These are phyloP conservation scores for Lathronympha strigana DNA, from an alignment of 2,888 invertebrate genomes.

Conservation along the genomic window DNA sequence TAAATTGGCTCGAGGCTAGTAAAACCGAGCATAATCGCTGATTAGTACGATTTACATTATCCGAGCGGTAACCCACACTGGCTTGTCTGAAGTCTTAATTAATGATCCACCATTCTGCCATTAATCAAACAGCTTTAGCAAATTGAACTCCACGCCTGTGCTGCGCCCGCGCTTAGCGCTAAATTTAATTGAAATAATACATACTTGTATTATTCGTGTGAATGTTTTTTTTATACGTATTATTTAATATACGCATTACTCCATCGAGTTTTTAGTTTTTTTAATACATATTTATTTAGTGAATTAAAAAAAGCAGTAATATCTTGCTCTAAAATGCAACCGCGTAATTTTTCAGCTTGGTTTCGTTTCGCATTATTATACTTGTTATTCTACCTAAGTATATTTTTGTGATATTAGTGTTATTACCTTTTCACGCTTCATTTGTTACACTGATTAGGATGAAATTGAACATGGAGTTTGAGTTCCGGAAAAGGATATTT, in stretches of 20 bases:
- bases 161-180: slow-evolving; percentile 63
- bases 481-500: background rate
- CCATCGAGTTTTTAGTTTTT: no score
- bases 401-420: no score
- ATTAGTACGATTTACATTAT: slow-evolving; percentile 68
- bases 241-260: no score
- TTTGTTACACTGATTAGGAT: no score
- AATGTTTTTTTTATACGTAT: background rate
- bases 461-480: background rate
- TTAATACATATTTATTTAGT: no score
- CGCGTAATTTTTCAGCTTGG: no score
- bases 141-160: slow-evolving; percentile 74
- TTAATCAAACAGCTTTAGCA: slow-evolving; percentile 80
- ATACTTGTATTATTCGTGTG: background rate
- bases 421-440: background rate
- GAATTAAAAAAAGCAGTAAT: no score
- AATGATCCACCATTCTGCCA: slow-evolving; percentile 79
- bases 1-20: slow-evolving; percentile 26
- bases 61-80: slow-evolving; percentile 71
- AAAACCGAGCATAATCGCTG: slow-evolving; percentile 62
- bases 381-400: no score
- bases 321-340: no score
- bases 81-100: slow-evolving; percentile 82
- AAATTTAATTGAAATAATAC: slow-evolving; percentile 73
- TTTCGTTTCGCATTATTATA: no score